phyloP scores from a whole-genome alignment of 2,888 invertebrate genomes.

The Drosophila parthenogenetica region DNA sequence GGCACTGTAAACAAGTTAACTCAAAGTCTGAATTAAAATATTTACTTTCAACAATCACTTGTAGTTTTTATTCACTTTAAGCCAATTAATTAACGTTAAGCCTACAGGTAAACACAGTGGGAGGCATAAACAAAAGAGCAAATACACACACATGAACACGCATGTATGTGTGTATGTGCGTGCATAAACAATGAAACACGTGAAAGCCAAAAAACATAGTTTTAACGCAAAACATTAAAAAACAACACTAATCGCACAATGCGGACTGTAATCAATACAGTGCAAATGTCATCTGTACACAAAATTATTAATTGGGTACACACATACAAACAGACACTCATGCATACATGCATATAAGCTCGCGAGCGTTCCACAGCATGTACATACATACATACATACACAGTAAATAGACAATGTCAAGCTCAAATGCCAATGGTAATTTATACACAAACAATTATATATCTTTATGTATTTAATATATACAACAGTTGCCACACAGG shows the following conservation, averaged over 20 bases:
- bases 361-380: neutral
- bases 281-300: conserved; percentile 1
- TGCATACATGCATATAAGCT: conserved; percentile 5
- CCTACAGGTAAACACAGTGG: neutral
- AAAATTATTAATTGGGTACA: neutral
- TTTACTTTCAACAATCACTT: neutral
- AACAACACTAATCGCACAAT: neutral
- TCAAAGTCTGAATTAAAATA: neutral
- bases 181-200: neutral
- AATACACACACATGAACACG: neutral
- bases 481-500: neutral
- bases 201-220: neutral
- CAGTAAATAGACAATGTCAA: conserved; percentile 1
- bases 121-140: too few relatives aligned
- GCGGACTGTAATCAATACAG: neutral
- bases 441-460: neutral
- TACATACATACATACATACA: conserved; percentile 6
- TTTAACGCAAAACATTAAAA: conserved; percentile 1
- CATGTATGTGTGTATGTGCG: neutral
- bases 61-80: neutral
- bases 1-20: neutral
- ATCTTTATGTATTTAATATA: neutral
- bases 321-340: neutral
- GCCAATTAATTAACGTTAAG: conserved; percentile 6
- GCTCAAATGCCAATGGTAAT: neutral